Evolutionary conservation across 1,140 invertebrate genomes (phyloP), one percentile per base, ranked within the genome.

Genomic region (Meteorus sp.): DNA sequence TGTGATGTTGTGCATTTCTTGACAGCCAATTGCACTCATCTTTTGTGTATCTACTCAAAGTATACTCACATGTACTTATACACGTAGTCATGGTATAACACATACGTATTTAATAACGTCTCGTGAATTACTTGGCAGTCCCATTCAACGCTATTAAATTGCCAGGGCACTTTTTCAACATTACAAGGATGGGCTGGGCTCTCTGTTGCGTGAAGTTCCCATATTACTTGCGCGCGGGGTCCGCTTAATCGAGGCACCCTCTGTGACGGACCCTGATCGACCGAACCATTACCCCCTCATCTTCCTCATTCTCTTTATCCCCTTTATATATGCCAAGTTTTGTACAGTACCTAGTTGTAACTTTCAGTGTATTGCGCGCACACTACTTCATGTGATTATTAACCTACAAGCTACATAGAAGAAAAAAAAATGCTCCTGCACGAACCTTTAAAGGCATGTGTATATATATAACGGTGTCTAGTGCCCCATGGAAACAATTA

Each of bases 181-280:
- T 62, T 53, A 57, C 39, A 56, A 61, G 62, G 62, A 60, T 61
- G 56, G 62, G 59, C 54, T 64, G 62, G 59, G 59, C 58, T 48
- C 56, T 22, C 51, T 31, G 51, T 61, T 55, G 62, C 62, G 50
- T 58, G 41, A 61, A 61, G 62, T 64, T 64, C 62, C 55, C 62
- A 64, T 64, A 60, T 59, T 58, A 52, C 51, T 45, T 15, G 22
- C 33, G 41, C 45, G 31, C 20, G 35, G 39, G 25, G 54, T n/a
- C 41, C 62, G 59, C 55, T 64, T 64, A 60, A 61, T 60, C 55
- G 59, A 61, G 52, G 59, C 59, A 61, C 59, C 59, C 58, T 61
- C 59, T 64, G 62, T 64, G 62, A 64, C 62, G 62, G 52, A 43
- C 57, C 29, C 50, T 56, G 55, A 62, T 62, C 45, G 56, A 59